Conservation (phyloP, 2,888 invertebrate genomes). For the Sminthurinus aureus region DNA sequence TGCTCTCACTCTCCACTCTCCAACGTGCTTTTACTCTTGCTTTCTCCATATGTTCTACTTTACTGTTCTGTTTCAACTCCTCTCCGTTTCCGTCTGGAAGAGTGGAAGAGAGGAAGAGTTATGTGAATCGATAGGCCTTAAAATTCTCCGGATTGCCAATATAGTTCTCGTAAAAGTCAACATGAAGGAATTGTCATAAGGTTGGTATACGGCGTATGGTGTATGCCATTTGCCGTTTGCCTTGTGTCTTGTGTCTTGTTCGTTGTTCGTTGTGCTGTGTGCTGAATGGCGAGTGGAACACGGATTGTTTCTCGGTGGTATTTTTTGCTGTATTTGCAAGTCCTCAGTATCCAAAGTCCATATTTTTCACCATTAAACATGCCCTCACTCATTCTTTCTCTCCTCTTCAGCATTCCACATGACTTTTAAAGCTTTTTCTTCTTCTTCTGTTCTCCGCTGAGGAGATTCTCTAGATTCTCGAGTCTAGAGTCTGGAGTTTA, state of each 20-base stretch:
- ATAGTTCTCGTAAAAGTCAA: conserved; percentile 39
- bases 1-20: conserved; percentile 5
- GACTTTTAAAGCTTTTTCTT: neutral
- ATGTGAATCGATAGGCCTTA: conserved; percentile 36
- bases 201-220: neutral
- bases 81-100: neutral
- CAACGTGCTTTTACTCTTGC: neutral
- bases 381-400: conserved; percentile 22
- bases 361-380: conserved; percentile 24
- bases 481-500: no score
- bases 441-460: neutral
- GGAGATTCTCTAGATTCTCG: no score
- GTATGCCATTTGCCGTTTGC: no score
- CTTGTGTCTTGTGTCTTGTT: neutral
- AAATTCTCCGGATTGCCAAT: conserved; percentile 35
- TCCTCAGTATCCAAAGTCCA: conserved; percentile 7
- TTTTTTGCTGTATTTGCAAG: conserved; percentile 37
- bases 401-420: neutral
- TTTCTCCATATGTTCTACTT: neutral
- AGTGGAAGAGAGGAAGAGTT: conserved; percentile 13
- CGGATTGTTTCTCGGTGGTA: no score
- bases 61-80: neutral
- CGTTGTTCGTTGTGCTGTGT: neutral
- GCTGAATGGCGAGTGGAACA: neutral
- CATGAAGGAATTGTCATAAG: conserved; percentile 29